Evolutionary conservation across 1,140 invertebrate species (phyloP), one percentile per base, ranked within the genome.

Genomic region (Trichoplusia ni): DNA sequence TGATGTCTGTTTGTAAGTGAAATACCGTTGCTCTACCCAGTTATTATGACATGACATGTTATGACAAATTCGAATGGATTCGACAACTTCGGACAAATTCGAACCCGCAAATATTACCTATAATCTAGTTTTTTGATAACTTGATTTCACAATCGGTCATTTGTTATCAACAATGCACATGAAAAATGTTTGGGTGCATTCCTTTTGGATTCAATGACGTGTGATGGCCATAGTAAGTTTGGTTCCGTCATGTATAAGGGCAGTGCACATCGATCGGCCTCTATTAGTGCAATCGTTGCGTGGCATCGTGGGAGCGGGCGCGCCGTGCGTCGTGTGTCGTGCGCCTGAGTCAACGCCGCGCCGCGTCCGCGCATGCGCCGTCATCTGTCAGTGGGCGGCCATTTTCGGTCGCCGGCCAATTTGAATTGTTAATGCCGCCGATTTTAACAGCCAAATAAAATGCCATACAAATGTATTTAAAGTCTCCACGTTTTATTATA

Each of bases 211-310:
- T 51, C 47, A 51, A 51, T 51, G 33, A 51, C 47, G 16, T 33
- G 31, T 35, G 29, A 58, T 58, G 38, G 54, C 8, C 23, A 11
- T 44, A 58, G 53, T 40, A n/a, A n/a, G n/a, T n/a, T 27, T 27
- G 19, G 18, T 38, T 42, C 53, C 37, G 35, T 40, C 23, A 54
- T 25, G 37, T 23, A 29, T 3, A 58, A 58, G 54, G 54, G 37
- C 54, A 40, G 23, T 40, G 54, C 23, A 25, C 27, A 44, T 58
- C 54, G 54, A 58, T 58, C 54, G 54, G 38, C 54, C 54, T 58
- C 54, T 58, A 58, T 58, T 58, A 58, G 54, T 25, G 37, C 35
- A 44, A 58, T 44, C 54, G 38, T 18, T 11, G 23, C 33, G 53
- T 23, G 23, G 25, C 38, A 58, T 58, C 53, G 53, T 58, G 53